Evolutionary conservation across 2,888 invertebrate species (phyloP).

Genomic region (Melinaea marsaeus): DNA sequence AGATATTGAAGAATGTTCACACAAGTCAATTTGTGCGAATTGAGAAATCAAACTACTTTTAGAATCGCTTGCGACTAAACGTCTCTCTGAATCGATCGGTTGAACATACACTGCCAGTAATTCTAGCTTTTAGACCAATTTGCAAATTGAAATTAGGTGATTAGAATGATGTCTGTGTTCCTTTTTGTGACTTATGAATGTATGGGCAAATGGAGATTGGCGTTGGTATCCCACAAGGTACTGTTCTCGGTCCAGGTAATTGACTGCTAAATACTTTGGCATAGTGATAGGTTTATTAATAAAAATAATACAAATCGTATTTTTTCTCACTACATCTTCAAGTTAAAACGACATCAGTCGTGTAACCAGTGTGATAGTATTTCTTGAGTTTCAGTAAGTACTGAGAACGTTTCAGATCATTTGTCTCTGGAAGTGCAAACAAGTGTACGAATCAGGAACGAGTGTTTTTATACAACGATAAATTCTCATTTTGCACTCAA

Average conservation of each 20-base stretch:
- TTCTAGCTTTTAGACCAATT: slow-evolving; percentile 36
- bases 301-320: too few species aligned
- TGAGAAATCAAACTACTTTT: slow-evolving; percentile 51
- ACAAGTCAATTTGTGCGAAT: slow-evolving; percentile 40
- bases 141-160: slow-evolving; percentile 62
- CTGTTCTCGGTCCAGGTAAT: too few species aligned
- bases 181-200: slow-evolving; percentile 11
- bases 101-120: too few species aligned
- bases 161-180: slow-evolving; percentile 24
- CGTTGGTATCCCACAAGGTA: too few species aligned
- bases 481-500: slow-evolving; percentile 58
- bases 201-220: slow-evolving; percentile 7
- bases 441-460: slow-evolving; percentile 20
- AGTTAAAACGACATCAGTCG: too few species aligned
- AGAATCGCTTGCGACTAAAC: slow-evolving; percentile 46
- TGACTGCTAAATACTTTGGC: neutral
- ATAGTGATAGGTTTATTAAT: too few species aligned
- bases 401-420: neutral
- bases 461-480: slow-evolving; percentile 43
- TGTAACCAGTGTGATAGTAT: too few species aligned
- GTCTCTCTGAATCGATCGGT: too few species aligned
- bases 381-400: too few species aligned
- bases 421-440: slow-evolving; percentile 7
- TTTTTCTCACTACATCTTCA: too few species aligned
- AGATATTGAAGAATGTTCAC: slow-evolving; percentile 13